These are phyloP conservation scores for Apis mellifera DNA, from an alignment of 1,140 invertebrate genomes.

Conservation along the genomic window DNA sequence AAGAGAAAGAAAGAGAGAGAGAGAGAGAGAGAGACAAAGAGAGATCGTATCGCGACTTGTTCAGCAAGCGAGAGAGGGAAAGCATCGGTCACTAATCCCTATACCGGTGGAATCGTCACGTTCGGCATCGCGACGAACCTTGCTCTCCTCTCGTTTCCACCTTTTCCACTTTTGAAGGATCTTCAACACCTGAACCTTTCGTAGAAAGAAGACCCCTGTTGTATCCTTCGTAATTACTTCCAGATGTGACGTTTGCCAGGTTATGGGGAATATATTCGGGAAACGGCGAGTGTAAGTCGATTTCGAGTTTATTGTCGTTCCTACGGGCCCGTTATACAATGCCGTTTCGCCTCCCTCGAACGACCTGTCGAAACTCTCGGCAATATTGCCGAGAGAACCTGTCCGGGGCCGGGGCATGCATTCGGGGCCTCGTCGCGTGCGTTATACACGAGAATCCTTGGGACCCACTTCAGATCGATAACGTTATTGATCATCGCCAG, in stretches of 20 bases:
- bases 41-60: slow-evolving; percentile 58
- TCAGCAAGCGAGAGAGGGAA: slow-evolving; percentile 23
- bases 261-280: not conserved
- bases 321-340: not conserved
- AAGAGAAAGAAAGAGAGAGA: not conserved
- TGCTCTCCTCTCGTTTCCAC: not conserved
- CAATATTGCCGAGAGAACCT: slow-evolving; percentile 28
- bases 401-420: not conserved
- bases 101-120: slow-evolving; percentile 67
- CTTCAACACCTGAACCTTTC: slow-evolving; percentile 44
- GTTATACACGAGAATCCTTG: not conserved
- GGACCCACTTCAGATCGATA: slow-evolving; percentile 33
- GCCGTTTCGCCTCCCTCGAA: not conserved
- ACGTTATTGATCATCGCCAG: slow-evolving; percentile 35
- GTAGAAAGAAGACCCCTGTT: too few relatives aligned
- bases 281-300: not conserved
- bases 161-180: not conserved
- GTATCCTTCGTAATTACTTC: slow-evolving; percentile 63
- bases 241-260: slow-evolving; percentile 47
- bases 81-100: slow-evolving; percentile 62
- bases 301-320: slow-evolving; percentile 35
- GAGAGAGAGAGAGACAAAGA: not conserved
- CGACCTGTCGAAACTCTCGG: slow-evolving; percentile 17
- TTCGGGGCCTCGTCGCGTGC: slow-evolving; percentile 11
- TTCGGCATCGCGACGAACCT: slow-evolving; percentile 37